Conservation (phyloP, 1,140 invertebrate genomes). For the Zaprionus ornatus region DNA sequence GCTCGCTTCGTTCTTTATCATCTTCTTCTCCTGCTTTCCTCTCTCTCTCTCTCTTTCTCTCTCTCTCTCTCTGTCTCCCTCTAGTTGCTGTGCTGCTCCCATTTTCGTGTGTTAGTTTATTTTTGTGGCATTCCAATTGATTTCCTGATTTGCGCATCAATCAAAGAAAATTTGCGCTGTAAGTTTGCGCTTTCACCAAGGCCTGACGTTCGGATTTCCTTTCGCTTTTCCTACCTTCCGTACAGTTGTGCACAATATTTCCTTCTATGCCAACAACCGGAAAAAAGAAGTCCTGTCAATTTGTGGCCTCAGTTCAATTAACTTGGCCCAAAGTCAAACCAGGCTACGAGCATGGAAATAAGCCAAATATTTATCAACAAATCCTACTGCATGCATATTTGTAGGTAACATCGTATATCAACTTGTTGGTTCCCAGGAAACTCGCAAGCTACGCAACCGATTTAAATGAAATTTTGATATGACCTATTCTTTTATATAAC, state of each 20-base stretch:
- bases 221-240: neutral
- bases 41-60: neutral
- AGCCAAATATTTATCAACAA: neutral
- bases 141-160: slow-evolving; percentile 74
- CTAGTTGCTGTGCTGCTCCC: slow-evolving; percentile 7
- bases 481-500: neutral
- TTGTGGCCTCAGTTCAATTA: slow-evolving; percentile 8
- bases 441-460: neutral
- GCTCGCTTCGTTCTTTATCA: slow-evolving; percentile 16
- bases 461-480: neutral
- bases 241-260: slow-evolving; percentile 2
- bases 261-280: neutral
- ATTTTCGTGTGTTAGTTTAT: slow-evolving; percentile 53
- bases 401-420: neutral
- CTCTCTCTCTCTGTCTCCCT: neutral
- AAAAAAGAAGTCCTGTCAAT: neutral
- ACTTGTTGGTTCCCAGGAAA: neutral
- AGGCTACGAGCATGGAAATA: neutral
- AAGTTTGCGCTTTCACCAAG: slow-evolving; percentile 52
- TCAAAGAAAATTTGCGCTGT: slow-evolving; percentile 53
- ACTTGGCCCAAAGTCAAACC: neutral
- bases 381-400: neutral
- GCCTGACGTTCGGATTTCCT: slow-evolving; percentile 22
- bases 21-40: neutral
- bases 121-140: slow-evolving; percentile 67